Percentiles rank a stretch among this genome's conserved stretches.
Conservation (phyloP, 2,113 vertebrate genomes). For the Haliaeetus leucogaster region DNA sequence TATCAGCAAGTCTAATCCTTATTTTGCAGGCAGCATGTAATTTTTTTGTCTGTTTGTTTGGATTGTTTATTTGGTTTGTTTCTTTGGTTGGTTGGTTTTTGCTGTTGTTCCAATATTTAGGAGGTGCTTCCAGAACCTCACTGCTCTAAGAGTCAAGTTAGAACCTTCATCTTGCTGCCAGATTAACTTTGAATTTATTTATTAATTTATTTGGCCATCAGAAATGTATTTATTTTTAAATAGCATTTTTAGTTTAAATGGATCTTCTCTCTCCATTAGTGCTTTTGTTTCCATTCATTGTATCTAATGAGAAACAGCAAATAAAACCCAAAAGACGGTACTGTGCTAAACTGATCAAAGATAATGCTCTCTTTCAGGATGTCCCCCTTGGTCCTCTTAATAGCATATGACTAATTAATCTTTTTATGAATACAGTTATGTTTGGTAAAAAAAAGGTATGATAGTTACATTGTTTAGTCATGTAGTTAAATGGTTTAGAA, state of each 20-base stretch:
- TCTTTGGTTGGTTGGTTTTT: fast-evolving
- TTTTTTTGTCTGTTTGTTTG: not conserved
- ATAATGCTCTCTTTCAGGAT: not conserved
- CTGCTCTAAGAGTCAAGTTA: not conserved
- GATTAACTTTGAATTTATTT: not conserved
- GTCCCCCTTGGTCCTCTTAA: not conserved
- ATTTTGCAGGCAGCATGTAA: not conserved
- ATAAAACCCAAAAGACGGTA: not conserved
- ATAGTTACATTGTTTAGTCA: not conserved
- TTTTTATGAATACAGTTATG: not conserved
- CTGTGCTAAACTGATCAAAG: not conserved
- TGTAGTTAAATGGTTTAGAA: not conserved
- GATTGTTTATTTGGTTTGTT: too few relatives aligned
- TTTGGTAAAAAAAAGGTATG: not conserved
- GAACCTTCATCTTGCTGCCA: not conserved
- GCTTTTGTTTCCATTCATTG: not conserved
- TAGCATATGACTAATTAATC: not conserved
- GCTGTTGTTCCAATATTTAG: not conserved
- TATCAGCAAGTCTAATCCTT: not conserved
- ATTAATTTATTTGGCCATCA: not conserved
- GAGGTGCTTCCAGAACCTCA: not conserved
- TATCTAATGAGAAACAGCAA: not conserved
- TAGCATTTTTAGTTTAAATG: not conserved
- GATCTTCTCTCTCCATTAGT: not conserved
- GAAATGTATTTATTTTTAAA: not conserved